phyloP scores from a whole-genome alignment of 2,113 vertebrate genomes.

The Notothenia rossii region DNA sequence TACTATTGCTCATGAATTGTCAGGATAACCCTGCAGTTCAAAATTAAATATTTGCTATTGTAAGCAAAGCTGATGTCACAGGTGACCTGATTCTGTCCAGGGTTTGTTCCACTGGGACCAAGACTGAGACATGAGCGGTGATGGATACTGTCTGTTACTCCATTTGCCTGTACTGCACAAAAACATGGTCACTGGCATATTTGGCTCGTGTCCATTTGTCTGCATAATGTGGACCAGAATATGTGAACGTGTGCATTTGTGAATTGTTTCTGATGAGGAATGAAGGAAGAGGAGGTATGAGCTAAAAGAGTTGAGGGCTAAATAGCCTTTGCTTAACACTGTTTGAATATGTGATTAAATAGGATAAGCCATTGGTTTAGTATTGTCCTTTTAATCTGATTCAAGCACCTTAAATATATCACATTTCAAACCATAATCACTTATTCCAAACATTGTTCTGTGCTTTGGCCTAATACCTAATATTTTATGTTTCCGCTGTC shows the following conservation, averaged over 20 bases:
- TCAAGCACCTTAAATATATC: conserved; percentile 5
- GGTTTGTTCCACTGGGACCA: conserved; percentile 13
- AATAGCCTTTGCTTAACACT: not conserved
- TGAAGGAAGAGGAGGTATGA: conserved; percentile 17
- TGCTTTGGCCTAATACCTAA: not conserved
- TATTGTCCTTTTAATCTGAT: not conserved
- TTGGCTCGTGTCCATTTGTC: conserved; percentile 1
- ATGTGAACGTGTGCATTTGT: not conserved
- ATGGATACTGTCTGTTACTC: conserved; percentile 26
- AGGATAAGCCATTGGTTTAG: conserved; percentile 10
- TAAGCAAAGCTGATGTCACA: conserved; percentile 21
- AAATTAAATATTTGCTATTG: conserved; percentile 7
- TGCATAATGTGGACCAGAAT: not conserved
- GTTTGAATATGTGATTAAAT: not conserved
- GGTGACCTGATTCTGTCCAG: conserved; percentile 25
- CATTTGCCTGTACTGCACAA: conserved; percentile 3
- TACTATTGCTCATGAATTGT: conserved; percentile 7
- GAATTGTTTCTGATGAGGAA: not conserved
- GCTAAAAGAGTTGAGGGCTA: not conserved
- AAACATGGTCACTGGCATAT: not conserved
- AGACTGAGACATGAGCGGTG: conserved; percentile 25
- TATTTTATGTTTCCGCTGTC: not conserved
- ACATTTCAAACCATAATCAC: conserved; percentile 16
- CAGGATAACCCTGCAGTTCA: conserved; percentile 15
- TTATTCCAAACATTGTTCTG: not conserved